These are phyloP conservation scores for Diarsia mendica DNA, from an alignment of 2,888 invertebrate species.

Conservation along the genomic window DNA sequence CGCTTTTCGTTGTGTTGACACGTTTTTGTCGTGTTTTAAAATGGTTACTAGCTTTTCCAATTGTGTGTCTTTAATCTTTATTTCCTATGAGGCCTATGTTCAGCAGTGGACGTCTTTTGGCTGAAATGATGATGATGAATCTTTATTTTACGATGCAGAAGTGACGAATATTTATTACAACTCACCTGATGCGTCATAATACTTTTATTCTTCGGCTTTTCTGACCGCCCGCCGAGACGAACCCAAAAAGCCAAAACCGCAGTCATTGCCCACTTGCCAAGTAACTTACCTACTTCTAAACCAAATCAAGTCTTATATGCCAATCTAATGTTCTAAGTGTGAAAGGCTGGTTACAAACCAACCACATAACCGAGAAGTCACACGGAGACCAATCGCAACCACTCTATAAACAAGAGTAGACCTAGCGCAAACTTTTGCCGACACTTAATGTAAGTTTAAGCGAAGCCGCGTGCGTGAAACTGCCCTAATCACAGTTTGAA, in stretches of 20 bases:
- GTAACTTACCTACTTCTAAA: background rate
- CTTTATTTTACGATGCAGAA: background rate
- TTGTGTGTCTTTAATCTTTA: background rate
- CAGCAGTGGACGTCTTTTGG: too few species aligned
- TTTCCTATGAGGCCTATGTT: too few species aligned
- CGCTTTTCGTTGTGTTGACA: background rate
- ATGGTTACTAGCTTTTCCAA: background rate
- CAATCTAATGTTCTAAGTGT: background rate
- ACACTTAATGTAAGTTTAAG: slow-evolving; percentile 67
- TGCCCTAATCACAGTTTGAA: slow-evolving; percentile 67
- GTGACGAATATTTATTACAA: background rate
- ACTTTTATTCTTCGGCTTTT: background rate
- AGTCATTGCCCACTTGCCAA: background rate
- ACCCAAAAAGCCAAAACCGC: background rate
- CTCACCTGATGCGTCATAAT: too few species aligned
- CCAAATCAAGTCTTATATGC: background rate
- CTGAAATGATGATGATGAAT: too few species aligned
- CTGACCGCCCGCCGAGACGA: background rate
- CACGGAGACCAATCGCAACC: slow-evolving; percentile 42
- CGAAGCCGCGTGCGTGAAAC: slow-evolving; percentile 61
- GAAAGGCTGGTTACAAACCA: slow-evolving; percentile 1
- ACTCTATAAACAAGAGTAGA: slow-evolving; percentile 59
- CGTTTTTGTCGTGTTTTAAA: background rate
- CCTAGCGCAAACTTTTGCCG: slow-evolving; percentile 54
- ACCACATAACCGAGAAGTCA: slow-evolving; percentile 14